Evolutionary conservation across 2,113 vertebrate species (phyloP).

Genomic region (Prunella fulvescens): DNA sequence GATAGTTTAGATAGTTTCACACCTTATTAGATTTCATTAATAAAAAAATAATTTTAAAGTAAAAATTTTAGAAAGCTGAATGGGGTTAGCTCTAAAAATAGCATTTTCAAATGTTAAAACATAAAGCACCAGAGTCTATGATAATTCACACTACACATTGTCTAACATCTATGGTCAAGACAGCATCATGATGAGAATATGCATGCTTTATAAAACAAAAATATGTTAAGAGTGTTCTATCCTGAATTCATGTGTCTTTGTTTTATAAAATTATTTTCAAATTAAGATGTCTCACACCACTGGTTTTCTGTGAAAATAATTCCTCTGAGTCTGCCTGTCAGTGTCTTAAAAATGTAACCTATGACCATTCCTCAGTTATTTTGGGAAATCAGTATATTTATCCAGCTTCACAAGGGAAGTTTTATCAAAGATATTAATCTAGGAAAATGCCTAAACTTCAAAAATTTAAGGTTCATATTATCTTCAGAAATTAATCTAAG

Average conservation of each 20-base stretch:
- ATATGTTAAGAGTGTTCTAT: background rate
- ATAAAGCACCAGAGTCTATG: background rate
- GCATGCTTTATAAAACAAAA: background rate
- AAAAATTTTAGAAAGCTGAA: background rate
- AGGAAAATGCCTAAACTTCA: background rate
- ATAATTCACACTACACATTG: background rate
- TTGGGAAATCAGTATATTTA: background rate
- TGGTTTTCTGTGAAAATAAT: background rate
- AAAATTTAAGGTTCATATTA: background rate
- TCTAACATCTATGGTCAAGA: background rate
- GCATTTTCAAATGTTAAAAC: background rate
- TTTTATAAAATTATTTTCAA: background rate
- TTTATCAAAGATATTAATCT: background rate
- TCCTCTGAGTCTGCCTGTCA: background rate
- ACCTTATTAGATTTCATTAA: background rate
- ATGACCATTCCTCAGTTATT: background rate
- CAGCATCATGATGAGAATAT: background rate
- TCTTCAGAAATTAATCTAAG: background rate
- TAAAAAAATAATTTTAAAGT: background rate
- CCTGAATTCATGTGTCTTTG: background rate
- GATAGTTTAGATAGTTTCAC: no score
- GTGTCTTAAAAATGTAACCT: background rate
- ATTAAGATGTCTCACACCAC: background rate
- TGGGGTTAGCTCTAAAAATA: background rate
- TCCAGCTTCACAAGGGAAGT: background rate